phyloP scores from a whole-genome alignment of 2,888 invertebrate genomes.

The Orchesella flavescens region DNA sequence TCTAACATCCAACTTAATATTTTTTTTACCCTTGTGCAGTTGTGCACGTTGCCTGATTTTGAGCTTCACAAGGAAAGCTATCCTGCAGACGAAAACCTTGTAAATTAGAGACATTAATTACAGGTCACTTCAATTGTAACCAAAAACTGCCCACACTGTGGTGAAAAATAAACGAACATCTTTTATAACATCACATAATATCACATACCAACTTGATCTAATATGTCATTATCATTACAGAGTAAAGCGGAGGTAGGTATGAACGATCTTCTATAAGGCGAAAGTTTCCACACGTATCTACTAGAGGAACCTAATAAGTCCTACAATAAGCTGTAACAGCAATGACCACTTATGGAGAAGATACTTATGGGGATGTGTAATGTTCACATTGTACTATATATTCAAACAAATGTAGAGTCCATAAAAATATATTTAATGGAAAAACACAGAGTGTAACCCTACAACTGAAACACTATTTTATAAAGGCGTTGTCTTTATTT shows the following conservation, averaged over 20 bases:
- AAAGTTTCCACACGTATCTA: too few relatives aligned
- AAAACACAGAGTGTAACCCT: constrained; percentile 8
- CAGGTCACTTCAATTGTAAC: constrained; percentile 11
- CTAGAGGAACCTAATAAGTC: too few relatives aligned
- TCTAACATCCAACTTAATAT: too few relatives aligned
- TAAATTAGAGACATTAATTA: constrained; percentile 36
- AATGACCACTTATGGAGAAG: too few relatives aligned
- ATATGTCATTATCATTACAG: background rate
- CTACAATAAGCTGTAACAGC: too few relatives aligned
- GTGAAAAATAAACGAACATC: constrained; percentile 4
- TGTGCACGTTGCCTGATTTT: too few relatives aligned
- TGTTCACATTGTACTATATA: background rate
- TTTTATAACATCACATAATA: too few relatives aligned
- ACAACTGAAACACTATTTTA: constrained; percentile 4
- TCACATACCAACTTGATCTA: background rate
- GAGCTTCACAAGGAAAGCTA: background rate
- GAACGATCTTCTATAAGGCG: too few relatives aligned
- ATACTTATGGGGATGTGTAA: too few relatives aligned
- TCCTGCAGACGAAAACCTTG: constrained; percentile 26
- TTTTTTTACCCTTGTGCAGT: too few relatives aligned
- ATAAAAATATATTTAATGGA: constrained; percentile 30
- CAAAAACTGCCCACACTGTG: constrained; percentile 8
- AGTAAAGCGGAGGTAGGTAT: too few relatives aligned
- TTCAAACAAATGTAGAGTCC: constrained; percentile 6
- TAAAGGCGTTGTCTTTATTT: constrained; percentile 50